These are phyloP conservation scores for Dromococcyx pavoninus DNA, from an alignment of 2,797 vertebrate genomes.

Conservation along the genomic window DNA sequence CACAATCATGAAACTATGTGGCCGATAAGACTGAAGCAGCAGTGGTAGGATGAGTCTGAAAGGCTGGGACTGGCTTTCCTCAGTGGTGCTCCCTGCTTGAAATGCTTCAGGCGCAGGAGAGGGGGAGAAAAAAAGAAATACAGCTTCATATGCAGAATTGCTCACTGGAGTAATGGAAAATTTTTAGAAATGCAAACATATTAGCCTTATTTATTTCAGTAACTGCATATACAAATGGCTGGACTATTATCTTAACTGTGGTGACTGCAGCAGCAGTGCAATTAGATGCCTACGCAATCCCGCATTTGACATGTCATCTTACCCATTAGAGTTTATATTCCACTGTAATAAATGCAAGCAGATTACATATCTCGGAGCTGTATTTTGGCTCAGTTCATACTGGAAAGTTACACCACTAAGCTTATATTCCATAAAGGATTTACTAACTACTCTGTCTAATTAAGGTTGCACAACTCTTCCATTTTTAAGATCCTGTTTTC, in stretches of 20 bases:
- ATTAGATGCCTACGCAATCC: neutral
- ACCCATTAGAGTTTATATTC: neutral
- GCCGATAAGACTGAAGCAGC: neutral
- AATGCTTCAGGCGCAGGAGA: neutral
- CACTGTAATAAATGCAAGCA: neutral
- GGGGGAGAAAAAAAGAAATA: too few relatives aligned
- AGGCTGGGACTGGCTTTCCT: neutral
- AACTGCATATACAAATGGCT: neutral
- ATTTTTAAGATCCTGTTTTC: constrained; percentile 4
- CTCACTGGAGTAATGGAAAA: neutral
- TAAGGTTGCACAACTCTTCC: constrained; percentile 17
- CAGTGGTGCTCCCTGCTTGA: neutral
- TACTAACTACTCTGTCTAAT: neutral
- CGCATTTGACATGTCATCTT: neutral
- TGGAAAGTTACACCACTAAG: neutral
- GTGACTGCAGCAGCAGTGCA: neutral
- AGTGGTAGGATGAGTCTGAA: neutral
- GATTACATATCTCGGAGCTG: constrained; percentile 24
- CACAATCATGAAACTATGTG: neutral
- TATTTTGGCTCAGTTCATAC: neutral
- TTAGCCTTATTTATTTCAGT: constrained; percentile 2
- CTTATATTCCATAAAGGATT: constrained; percentile 15
- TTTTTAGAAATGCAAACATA: neutral
- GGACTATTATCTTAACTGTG: neutral
- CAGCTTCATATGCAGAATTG: neutral